Evolutionary conservation across 2,797 vertebrate species (phyloP).

Genomic region (Cossypha heuglini): DNA sequence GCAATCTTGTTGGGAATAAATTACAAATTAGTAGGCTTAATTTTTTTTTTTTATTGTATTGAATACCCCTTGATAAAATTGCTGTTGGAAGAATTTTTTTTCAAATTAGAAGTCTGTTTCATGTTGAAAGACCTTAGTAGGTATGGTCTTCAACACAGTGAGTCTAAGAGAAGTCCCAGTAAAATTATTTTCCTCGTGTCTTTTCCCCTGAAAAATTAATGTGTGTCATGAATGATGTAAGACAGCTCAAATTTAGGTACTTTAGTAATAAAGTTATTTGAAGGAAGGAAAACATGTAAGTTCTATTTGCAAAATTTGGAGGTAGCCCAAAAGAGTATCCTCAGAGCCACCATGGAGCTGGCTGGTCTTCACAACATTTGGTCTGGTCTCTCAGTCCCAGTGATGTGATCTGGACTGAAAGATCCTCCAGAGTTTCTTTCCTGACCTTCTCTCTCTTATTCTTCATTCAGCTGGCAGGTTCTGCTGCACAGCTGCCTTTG

Average conservation of each 20-base stretch:
- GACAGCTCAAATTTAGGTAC: not conserved
- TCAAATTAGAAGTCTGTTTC: not conserved
- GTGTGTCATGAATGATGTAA: not conserved
- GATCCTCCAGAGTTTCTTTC: slow-evolving; percentile 10
- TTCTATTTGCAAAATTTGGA: not conserved
- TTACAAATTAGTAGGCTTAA: not conserved
- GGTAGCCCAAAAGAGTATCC: not conserved
- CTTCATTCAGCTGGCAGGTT: slow-evolving; percentile 25
- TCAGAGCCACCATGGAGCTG: not conserved
- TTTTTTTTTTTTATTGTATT: not conserved
- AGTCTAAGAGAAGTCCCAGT: not conserved
- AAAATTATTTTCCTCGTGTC: not conserved
- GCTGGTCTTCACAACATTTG: not conserved
- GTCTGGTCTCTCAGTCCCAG: not conserved
- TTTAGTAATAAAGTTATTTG: not conserved
- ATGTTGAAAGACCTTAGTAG: not conserved
- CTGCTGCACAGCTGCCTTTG: slow-evolving; percentile 22
- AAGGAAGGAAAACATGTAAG: not conserved
- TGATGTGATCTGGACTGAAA: not conserved
- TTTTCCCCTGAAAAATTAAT: not conserved
- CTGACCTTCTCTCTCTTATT: slow-evolving; percentile 25
- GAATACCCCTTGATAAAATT: not conserved
- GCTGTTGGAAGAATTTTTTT: not conserved
- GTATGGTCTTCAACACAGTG: not conserved
- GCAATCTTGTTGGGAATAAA: not conserved